Evolutionary conservation across 2,888 invertebrate genomes (phyloP).

Genomic region (Notodonta ziczac): DNA sequence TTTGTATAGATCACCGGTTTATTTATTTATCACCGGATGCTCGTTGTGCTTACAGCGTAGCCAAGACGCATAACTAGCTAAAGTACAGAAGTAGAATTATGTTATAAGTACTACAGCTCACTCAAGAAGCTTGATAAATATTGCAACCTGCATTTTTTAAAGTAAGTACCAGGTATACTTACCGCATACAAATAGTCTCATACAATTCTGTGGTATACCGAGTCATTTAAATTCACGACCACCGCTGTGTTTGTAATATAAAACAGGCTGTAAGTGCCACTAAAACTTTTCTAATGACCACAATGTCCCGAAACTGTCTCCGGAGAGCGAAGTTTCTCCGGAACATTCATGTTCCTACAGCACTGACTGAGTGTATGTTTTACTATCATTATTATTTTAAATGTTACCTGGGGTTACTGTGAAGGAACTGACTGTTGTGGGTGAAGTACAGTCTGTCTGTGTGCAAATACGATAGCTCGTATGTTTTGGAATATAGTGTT

Average conservation of each 20-base stretch:
- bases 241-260: constrained; percentile 52
- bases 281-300: constrained; percentile 77
- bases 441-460: too few relatives aligned
- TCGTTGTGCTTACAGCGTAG: too few relatives aligned
- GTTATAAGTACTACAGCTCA: too few relatives aligned
- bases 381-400: constrained; percentile 47
- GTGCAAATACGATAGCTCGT: too few relatives aligned
- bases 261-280: constrained; percentile 71
- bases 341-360: constrained; percentile 66
- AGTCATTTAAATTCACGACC: constrained; percentile 4
- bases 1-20: too few relatives aligned
- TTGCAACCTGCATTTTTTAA: not conserved
- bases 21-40: too few relatives aligned
- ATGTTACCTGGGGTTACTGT: not conserved
- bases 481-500: too few relatives aligned
- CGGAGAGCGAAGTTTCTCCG: constrained; percentile 60
- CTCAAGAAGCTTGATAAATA: too few relatives aligned
- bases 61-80: too few relatives aligned
- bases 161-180: not conserved
- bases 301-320: constrained; percentile 72
- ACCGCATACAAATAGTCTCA: not conserved
- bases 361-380: constrained; percentile 25
- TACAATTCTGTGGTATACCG: not conserved
- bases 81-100: too few relatives aligned
- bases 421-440: not conserved